A percentile compares a stretch with the other conserved stretches of the same genome.
Conservation (phyloP, 2,113 vertebrate genomes). For the Otus sunia region DNA sequence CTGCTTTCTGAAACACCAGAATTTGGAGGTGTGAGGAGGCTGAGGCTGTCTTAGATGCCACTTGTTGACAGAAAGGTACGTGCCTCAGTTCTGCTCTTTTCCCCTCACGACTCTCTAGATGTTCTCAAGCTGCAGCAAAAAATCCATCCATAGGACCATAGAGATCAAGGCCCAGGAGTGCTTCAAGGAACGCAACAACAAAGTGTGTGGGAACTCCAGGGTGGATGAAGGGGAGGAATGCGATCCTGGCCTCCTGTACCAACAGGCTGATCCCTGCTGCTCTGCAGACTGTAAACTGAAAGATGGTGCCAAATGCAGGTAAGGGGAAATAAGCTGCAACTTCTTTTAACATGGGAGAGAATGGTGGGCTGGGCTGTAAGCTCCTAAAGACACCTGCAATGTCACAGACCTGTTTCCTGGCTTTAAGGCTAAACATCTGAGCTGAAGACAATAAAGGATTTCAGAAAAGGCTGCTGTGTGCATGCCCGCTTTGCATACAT, state of each 20-base stretch:
- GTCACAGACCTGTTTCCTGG: not conserved
- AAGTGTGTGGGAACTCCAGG: constrained; percentile 95
- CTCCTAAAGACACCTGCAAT: not conserved
- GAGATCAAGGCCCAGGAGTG: constrained; percentile 86
- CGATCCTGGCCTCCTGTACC: constrained; percentile 89
- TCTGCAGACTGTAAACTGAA: constrained; percentile 83
- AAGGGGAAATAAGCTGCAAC: not conserved
- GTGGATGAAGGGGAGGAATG: constrained; percentile 95
- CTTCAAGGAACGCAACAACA: constrained; percentile 92
- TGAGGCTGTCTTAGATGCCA: not conserved
- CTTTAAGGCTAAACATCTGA: not conserved
- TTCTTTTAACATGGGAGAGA: not conserved
- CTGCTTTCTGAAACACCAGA: not conserved
- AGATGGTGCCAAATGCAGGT: constrained; percentile 85
- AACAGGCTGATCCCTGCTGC: constrained; percentile 88
- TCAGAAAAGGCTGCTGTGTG: not conserved
- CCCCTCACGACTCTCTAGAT: constrained; percentile 69
- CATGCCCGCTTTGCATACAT: not conserved
- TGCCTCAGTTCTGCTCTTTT: constrained; percentile 3
- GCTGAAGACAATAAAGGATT: not conserved
- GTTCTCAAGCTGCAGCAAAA: constrained; percentile 96
- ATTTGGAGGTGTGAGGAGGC: not conserved
- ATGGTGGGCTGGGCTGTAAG: not conserved
- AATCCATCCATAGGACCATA: constrained; percentile 89
- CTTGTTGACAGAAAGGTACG: not conserved